phyloP scores from a whole-genome alignment of 2,797 vertebrate genomes.

The Galago senegalensis region DNA sequence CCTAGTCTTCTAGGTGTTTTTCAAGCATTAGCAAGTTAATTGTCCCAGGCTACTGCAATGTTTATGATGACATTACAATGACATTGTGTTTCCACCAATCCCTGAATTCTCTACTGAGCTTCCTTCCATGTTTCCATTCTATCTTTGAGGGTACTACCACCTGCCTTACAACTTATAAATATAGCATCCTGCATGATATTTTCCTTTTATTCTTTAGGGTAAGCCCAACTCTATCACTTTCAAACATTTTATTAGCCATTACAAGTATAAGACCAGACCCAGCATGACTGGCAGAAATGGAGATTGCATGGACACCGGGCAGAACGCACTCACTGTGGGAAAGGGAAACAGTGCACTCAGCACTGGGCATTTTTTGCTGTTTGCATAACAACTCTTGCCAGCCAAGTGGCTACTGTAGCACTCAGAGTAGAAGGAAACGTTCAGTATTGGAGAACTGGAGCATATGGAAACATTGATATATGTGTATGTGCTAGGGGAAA shows the following conservation, averaged over 20 bases:
- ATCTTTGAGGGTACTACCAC: background rate
- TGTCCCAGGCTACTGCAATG: background rate
- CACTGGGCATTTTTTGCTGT: background rate
- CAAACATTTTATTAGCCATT: conserved; percentile 40
- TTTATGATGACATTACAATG: conserved; percentile 8
- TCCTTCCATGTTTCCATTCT: background rate
- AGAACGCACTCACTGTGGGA: background rate
- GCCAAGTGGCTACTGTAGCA: background rate
- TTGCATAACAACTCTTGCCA: background rate
- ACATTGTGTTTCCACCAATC: background rate
- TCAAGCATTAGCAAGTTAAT: background rate
- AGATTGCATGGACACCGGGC: background rate
- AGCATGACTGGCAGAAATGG: background rate
- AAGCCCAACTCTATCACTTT: conserved; percentile 14
- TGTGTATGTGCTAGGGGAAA: background rate
- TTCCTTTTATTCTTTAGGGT: background rate
- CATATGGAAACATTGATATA: rapidly evolving
- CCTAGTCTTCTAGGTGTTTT: background rate
- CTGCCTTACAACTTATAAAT: background rate
- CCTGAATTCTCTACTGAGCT: background rate
- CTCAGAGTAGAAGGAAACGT: background rate
- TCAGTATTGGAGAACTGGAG: background rate
- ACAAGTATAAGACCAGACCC: too few relatives aligned
- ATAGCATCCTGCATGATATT: background rate
- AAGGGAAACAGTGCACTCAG: too few relatives aligned